phyloP scores from a whole-genome alignment of 92 coral and sea anemone genomes.

The Phymanthus crucifer region DNA sequence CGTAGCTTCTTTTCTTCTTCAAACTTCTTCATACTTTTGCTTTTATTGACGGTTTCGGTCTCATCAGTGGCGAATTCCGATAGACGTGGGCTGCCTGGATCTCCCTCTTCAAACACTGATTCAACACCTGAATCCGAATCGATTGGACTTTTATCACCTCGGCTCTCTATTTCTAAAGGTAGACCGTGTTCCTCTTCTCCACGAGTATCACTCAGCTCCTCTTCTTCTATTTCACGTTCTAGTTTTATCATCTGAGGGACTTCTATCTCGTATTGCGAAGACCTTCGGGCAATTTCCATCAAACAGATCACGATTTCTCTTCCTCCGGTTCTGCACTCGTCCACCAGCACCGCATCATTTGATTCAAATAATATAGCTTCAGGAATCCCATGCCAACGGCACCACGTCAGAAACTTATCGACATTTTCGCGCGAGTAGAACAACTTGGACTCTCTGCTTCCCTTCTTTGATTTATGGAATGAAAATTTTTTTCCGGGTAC shows the following conservation, averaged over 20 bases:
- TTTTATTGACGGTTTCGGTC: conserved; percentile 25
- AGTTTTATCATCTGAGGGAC: conserved; percentile 87
- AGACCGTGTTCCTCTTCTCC: conserved; percentile 48
- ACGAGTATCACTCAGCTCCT: conserved; percentile 70
- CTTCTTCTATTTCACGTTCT: conserved; percentile 95
- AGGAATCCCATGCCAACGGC: conserved; percentile 87
- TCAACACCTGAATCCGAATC: conserved; percentile 92
- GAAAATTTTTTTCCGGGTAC: conserved; percentile 82
- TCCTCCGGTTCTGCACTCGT: conserved; percentile 94
- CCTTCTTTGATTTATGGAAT: conserved; percentile 62
- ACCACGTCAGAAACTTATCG: conserved; percentile 95
- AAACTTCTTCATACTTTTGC: conserved; percentile 37
- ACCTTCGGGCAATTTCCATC: conserved; percentile 94
- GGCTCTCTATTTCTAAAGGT: conserved; percentile 43
- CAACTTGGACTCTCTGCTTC: conserved; percentile 73
- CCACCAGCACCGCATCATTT: conserved; percentile 95
- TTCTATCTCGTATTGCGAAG: conserved; percentile 70
- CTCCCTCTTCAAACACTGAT: conserved; percentile 75
- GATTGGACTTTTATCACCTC: conserved; percentile 55
- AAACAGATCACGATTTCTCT: conserved; percentile 93
- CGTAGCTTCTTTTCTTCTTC: conserved; percentile 41
- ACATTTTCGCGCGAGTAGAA: conserved; percentile 98
- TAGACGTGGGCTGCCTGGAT: conserved; percentile 51
- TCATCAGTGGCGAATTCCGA: conserved; percentile 56
- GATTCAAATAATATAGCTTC: conserved; percentile 98